Base-by-base conservation (phyloP, 2,113 vertebrate species). In the Sisor rabdophorus region DNA sequence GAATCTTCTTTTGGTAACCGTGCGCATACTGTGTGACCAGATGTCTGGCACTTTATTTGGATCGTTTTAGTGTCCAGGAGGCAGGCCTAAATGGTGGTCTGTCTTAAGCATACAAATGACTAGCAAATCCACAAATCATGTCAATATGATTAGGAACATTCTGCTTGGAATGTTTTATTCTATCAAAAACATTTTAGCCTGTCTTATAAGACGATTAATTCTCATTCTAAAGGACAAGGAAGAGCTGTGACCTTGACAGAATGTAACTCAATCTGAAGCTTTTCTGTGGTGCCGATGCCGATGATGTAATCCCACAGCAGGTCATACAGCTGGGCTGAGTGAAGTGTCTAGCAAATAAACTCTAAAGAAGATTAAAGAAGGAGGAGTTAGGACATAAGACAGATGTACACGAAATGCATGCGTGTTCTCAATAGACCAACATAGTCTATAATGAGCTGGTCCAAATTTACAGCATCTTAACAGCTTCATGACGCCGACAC, bases 281-380 rank as follows among this genome's bases (percentile, higher is more conserved):
- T 72, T 55, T n/a, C 60, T 28, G 16, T 11, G 32, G 61, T 13
- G 67, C 60, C 60, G 1, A n/a, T n/a, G 11, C 2, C 77, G 75
- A 81, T 81, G 72, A 73, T 79, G 79, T 50, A 73, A 81, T 81
- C 56, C 36, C 53, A 53, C 77, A 75, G 55, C 55, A 73, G 44
- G 50, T 58, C 64, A 53, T 65, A 55, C 73, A 80, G 79, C 79
- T 79, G 70, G 70, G n/a, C 59, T 26, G 19, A 54, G 47, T 55
- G 71, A 65, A 36, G 17, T 70, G 24, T 50, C 67, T 60, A 71
- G 30, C 19, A 59, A 50, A 81, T 75, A 75, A 81, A 75, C 58
- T 56, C 26, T 52, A 28, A 44, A 47, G 17, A 71, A 36, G 40
- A 79, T 65, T 67, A 78, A 67, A 72, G 16, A 4, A 40, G 22